A percentile compares a stretch with the other conserved stretches of the same genome.
Evolutionary conservation across 1,140 invertebrate genomes (phyloP).

Genomic region (Drepana arcuata): DNA sequence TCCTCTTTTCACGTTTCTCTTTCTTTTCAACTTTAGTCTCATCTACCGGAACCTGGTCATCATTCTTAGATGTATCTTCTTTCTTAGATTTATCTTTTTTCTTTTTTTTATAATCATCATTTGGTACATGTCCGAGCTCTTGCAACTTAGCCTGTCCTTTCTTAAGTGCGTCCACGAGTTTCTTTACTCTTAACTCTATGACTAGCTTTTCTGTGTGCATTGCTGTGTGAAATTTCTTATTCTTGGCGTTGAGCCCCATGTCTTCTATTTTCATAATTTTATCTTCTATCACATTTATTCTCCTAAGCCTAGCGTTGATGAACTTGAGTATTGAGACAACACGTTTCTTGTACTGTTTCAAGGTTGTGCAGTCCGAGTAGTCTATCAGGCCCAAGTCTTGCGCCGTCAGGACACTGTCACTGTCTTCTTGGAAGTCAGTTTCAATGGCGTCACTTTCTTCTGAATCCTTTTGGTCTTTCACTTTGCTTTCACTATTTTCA

Average conservation of each 20-base stretch:
- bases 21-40: constrained; percentile 7
- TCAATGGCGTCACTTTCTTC: constrained; percentile 50
- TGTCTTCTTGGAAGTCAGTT: constrained; percentile 38
- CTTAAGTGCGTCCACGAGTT: constrained; percentile 28
- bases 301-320: constrained; percentile 26
- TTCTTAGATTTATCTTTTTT: constrained; percentile 6
- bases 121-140: constrained; percentile 21
- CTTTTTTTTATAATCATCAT: constrained; percentile 25
- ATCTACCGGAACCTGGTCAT: too few species aligned
- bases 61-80: too few species aligned
- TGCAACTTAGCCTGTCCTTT: constrained; percentile 42
- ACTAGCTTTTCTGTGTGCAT: constrained; percentile 41
- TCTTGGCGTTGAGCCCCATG: constrained; percentile 34
- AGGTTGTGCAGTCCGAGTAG: constrained; percentile 30
- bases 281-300: constrained; percentile 27
- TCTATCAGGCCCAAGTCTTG: constrained; percentile 40
- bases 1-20: constrained; percentile 20
- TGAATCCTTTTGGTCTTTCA: constrained; percentile 13
- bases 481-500: constrained; percentile 5
- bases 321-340: constrained; percentile 29
- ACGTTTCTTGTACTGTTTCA: constrained; percentile 37
- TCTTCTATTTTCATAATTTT: constrained; percentile 38
- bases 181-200: constrained; percentile 28
- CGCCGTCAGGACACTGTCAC: constrained; percentile 27
- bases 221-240: constrained; percentile 45